Percentiles rank a stretch among this genome's conserved stretches.
Conservation (phyloP, 2,113 vertebrate genomes). For the human (Homo sapiens) region GRCh38 chr4:168660501-168661000, state of each 20-base stretch:
- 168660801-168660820: neutral
- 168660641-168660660: neutral
- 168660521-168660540: constrained; percentile 21
- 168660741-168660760: neutral
- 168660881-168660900: neutral
- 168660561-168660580: neutral
- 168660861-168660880: neutral
- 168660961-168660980: too few species aligned
- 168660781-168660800: neutral
- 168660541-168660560: neutral
- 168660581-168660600: neutral
- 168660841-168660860: neutral
- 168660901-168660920: too few species aligned
- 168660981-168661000: too few species aligned
- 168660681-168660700: neutral
- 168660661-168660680: neutral
- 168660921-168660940: too few species aligned
- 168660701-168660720: neutral
- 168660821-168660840: neutral
- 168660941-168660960: too few species aligned
- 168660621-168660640: too few species aligned
- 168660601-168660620: too few species aligned
- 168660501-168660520: constrained; percentile 25
- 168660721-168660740: neutral
- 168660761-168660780: neutral